Base-by-base conservation (phyloP, 2,797 vertebrate species). In the Lithobates sylvaticus region DNA sequence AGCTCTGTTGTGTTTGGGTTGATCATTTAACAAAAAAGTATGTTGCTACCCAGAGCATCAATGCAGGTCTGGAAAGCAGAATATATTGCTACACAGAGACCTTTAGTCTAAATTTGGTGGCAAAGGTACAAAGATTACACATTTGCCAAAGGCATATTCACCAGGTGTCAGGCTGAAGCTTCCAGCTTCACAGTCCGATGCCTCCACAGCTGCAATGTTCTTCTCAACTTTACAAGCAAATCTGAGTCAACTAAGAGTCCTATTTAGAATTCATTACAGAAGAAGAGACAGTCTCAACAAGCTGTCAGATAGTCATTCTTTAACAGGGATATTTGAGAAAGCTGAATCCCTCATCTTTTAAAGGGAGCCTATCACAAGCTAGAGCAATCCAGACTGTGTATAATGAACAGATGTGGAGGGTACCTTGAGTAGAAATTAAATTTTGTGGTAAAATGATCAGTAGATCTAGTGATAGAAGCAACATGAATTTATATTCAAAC, bases 71-170 rank as follows among this genome's bases (percentile, higher is more conserved):
- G 61, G 39, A 39, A 29, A 79, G 47, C 39, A 54, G 26, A 58
- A 75, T 69, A 44, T 54, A 76, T 58, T 34, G 42, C 58, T 32
- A 72, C 72, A 27, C 74, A 15, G 61, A 77, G 78, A 71, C 36
- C 58, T 83, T 34, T 39, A 72, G n/a, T 82, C 44, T 71, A 76
- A 77, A 65, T 76, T 44, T 83, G 64, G 50, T 73, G 68, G 67
- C 67, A 44, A 54, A 47, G 54, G 44, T 50, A 86, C 26, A 81
- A 81, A 82, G 79, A 72, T 50, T 21, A 42, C n/a, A 47, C 50
- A 34, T 73, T 54, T 78, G 85, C 79, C 80, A 68, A 54, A 36
- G 85, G 85, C 79, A 78, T 47, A 81, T 78, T 73, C 77, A 73
- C 67, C 85, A 86, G 80, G 85, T 86, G 80, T 86, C 75, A 72